Base-by-base conservation (phyloP, 2,113 vertebrate genomes). In the Halcyon malimbica region DNA sequence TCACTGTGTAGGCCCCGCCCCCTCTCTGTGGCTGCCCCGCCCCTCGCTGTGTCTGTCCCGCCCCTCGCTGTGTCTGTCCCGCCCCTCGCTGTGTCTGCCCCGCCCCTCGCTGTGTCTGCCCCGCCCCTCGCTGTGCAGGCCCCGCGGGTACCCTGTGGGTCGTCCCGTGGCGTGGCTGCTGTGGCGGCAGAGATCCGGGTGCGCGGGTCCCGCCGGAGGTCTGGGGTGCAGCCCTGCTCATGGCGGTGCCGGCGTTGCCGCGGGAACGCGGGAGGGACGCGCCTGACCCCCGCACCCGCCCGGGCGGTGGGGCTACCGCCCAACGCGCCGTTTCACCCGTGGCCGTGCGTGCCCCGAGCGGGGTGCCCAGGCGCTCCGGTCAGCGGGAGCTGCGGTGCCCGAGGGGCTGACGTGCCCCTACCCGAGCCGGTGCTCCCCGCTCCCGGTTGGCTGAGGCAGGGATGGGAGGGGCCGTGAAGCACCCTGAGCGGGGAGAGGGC, bases 311-410 rank as follows among this genome's bases (percentile, higher is more conserved):
- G 48, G 48, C 48, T 50, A 23, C 48, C 23, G 48, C 42, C 1
- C 35, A 10, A 2, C 0, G 1, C 0, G 5, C 11, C 13, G 1
- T 1, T 13, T 18, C 7, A 6, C 20, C 42, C 5, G 1, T 8
- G 50, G 15, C 71, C 1, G 0, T 23, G 53, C 13, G 0, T 8
- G 10, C 5, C 3, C 26, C 3, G 0, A 4, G 48, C 42, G 5
- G 53, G 10, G 42, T 6, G 39, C 39, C 5, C 24, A 20, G 37
- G 24, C 35, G 29, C 48, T 63, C 1, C 4, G 16, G n/a, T 29
- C 6, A 2, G 17, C 3, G 4, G 50, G 25, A 48, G 75, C 26
- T 33, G 29, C 10, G 0, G 14, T 60, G 44, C 26, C 29, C 7
- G 0, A 11, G 39, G 42, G 62, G 48, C 23, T 35, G 37, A 6